Evolutionary conservation across 2,888 invertebrate genomes (phyloP).

Genomic region (Drosophila ustulata): DNA sequence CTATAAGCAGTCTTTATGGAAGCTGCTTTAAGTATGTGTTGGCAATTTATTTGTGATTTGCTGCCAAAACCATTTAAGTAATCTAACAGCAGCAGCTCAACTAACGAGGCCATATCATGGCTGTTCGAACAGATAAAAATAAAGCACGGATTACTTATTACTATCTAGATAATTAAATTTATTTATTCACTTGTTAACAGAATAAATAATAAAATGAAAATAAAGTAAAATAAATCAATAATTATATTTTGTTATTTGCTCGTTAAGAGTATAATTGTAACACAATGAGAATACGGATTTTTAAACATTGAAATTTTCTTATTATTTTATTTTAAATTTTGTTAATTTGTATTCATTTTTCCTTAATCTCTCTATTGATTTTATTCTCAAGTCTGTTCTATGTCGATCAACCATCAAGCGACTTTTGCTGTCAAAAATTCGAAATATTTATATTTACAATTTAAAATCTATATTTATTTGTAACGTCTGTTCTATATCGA

Average conservation of each 20-base stretch:
- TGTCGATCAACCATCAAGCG: too few relatives aligned
- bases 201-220: background rate
- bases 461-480: background rate
- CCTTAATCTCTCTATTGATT: too few relatives aligned
- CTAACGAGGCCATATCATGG: background rate
- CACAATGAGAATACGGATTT: too few relatives aligned
- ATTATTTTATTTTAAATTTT: too few relatives aligned
- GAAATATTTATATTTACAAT: background rate
- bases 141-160: background rate
- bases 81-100: constrained; percentile 2
- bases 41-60: constrained; percentile 12
- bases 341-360: too few relatives aligned
- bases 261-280: too few relatives aligned
- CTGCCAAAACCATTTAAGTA: constrained; percentile 9
- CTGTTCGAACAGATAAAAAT: constrained; percentile 1
- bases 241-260: too few relatives aligned
- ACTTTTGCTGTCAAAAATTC: too few relatives aligned
- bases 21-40: constrained; percentile 13
- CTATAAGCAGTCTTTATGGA: constrained; percentile 5
- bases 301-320: too few relatives aligned
- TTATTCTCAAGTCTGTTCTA: too few relatives aligned
- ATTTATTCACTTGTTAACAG: background rate
- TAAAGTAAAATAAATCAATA: too few relatives aligned
- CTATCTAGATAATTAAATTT: background rate
- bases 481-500: background rate